Percentiles rank a stretch among this genome's conserved stretches.
phyloP scores from a whole-genome alignment of 2,888 invertebrate genomes.

The Erebia aethiops region DNA sequence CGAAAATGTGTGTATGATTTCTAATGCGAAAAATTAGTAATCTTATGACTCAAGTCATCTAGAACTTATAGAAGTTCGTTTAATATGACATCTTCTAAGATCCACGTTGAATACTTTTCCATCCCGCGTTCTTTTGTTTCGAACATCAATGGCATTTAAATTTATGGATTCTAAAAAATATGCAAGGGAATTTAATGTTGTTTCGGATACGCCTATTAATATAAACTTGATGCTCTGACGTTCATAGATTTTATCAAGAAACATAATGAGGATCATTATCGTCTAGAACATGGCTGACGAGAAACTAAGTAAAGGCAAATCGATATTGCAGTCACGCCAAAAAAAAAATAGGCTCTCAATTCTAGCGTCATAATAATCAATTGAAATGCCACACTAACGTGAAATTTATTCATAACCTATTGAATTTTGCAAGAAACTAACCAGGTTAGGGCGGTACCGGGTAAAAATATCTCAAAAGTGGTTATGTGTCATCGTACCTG shows the following conservation, averaged over 20 bases:
- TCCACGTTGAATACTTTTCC: not conserved
- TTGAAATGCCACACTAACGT: too few species aligned
- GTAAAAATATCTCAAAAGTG: too few species aligned
- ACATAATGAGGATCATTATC: slow-evolving; percentile 22
- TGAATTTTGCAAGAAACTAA: too few species aligned
- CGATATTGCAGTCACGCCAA: not conserved
- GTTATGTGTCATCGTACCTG: too few species aligned
- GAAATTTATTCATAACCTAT: too few species aligned
- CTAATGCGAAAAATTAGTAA: too few species aligned
- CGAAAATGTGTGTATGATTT: too few species aligned
- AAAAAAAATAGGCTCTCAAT: not conserved
- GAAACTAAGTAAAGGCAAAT: not conserved
- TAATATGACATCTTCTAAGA: too few species aligned
- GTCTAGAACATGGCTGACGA: not conserved
- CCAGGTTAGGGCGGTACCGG: too few species aligned
- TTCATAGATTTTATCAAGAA: slow-evolving; percentile 17
- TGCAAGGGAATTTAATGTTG: slow-evolving; percentile 14
- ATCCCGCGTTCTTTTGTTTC: not conserved
- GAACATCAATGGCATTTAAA: not conserved
- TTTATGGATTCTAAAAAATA: not conserved
- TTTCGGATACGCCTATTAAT: slow-evolving; percentile 3
- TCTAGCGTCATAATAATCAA: too few species aligned
- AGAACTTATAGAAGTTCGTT: too few species aligned
- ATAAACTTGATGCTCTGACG: slow-evolving; percentile 5
- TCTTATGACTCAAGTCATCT: too few species aligned